Percentiles rank a stretch among this genome's conserved stretches.
phyloP scores from a whole-genome alignment of 2,888 invertebrate species.

The Hoplodrina blanda region DNA sequence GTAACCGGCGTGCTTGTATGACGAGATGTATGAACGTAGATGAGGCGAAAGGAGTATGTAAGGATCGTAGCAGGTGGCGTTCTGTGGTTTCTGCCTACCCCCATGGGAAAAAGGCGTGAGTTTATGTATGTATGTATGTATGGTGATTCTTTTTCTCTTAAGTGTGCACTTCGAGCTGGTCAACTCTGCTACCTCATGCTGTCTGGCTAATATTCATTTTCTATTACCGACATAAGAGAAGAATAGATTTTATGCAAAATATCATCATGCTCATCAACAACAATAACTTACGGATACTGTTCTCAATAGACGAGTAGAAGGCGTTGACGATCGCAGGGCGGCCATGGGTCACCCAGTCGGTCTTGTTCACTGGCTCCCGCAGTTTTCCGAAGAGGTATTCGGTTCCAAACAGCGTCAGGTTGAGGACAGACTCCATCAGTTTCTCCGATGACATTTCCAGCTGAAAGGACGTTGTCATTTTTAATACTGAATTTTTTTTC shows the following conservation, averaged over 20 bases:
- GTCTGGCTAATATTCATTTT: background rate
- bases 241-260: too few relatives aligned
- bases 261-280: background rate
- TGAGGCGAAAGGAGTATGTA: too few relatives aligned
- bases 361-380: conserved; percentile 95
- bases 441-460: conserved; percentile 93
- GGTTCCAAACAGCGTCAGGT: conserved; percentile 95
- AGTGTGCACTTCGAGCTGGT: too few relatives aligned
- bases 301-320: conserved; percentile 96
- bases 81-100: too few relatives aligned
- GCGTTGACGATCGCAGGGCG: conserved; percentile 96
- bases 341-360: conserved; percentile 96
- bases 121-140: too few relatives aligned
- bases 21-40: too few relatives aligned
- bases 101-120: too few relatives aligned
- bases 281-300: conserved; percentile 94
- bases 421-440: conserved; percentile 94
- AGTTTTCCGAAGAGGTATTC: conserved; percentile 95
- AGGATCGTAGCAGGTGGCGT: too few relatives aligned
- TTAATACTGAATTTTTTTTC: too few relatives aligned
- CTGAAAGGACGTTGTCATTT: conserved; percentile 74
- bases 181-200: background rate
- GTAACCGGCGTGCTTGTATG: too few relatives aligned
- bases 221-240: background rate
- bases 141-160: too few relatives aligned